Base-by-base conservation (phyloP, 92 coral and sea anemone species). In the Phymanthus crucifer region DNA sequence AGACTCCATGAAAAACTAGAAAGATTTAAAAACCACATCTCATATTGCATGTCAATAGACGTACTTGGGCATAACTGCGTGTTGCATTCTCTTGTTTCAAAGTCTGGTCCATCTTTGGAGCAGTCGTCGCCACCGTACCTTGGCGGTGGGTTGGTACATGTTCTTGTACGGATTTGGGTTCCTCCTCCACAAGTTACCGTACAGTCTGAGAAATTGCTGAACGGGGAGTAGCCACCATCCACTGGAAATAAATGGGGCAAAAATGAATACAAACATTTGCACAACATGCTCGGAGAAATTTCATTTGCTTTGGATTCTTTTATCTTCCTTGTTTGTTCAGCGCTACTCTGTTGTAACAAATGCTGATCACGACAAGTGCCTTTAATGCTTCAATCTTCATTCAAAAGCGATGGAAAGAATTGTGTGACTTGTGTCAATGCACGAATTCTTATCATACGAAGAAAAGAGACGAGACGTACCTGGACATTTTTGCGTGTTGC, bases 171-270 rank as follows among this genome's bases (percentile, higher is more conserved):
- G 18, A 90, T 82, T 84, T 95, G 98, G 9, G 94, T 82, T 40
- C 98, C 98, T 58, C 93, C 93, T 1, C 95, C 93, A 57, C 98
- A 95, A 2, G 98, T 95, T 58, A 89, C 91, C n/a, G 98, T 93
- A 77, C 98, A 95, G 78, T 87, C 91, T 29, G 93, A 93, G 89
- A 93, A 95, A 35, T 87, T 86, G 57, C 92, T 90, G 84, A 90
- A 95, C 50, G 92, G 81, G 13, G 94, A 88, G 71, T 93, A 95
- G 18, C 98, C 98, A 50, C 98, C 98, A 74, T 95, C 98, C 76
- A 92, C 98, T 95, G 66, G 31, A 83, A 43, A 50, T 19, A 77
- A 9, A 73, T 23, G 3, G 66, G 40, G 6, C 16, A 27, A 78
- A 54, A 2, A 32, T 32, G 48, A 26, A n/a, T n/a, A n/a, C n/a